Evolutionary conservation across 2,113 vertebrate genomes (phyloP).

Genomic region (Andinoacara biseriatus): DNA sequence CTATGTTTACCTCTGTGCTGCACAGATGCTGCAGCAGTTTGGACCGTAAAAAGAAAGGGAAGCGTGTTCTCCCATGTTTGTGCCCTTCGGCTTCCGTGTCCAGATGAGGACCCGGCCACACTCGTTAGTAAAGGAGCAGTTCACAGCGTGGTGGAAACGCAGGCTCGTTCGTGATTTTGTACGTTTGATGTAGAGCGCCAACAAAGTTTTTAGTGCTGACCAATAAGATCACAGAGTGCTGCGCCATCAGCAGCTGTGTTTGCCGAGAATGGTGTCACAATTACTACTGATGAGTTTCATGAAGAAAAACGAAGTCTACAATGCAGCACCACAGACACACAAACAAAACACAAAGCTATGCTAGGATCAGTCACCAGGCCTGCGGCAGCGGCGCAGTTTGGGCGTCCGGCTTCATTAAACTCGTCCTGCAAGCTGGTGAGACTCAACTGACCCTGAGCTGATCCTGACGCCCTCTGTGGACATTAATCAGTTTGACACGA

Average conservation of each 20-base stretch:
- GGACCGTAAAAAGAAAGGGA: too few species aligned
- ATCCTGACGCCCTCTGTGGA: slow-evolving; percentile 50
- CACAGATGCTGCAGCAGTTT: too few species aligned
- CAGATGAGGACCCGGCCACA: too few species aligned
- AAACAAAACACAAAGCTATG: neutral
- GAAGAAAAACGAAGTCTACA: too few species aligned
- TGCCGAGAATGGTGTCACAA: neutral
- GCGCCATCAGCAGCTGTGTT: neutral
- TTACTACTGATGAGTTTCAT: neutral
- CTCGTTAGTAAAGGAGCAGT: too few species aligned
- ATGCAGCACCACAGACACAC: neutral
- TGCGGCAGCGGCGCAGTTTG: neutral
- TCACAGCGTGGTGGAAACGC: too few species aligned
- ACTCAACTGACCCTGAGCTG: slow-evolving; percentile 57
- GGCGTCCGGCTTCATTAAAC: slow-evolving; percentile 21
- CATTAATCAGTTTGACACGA: neutral
- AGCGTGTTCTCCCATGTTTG: too few species aligned
- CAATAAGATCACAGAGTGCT: too few species aligned
- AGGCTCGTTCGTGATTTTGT: neutral
- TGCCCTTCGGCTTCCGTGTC: too few species aligned
- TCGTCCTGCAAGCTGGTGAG: slow-evolving; percentile 63
- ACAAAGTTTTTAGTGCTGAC: too few species aligned
- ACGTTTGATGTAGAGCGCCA: neutral
- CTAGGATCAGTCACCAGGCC: slow-evolving; percentile 41
- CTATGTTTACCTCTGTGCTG: too few species aligned